A percentile compares a stretch with the other conserved stretches of the same genome.
Conservation (phyloP, 92 coral and sea anemone species). For the Diadumene lineata region DNA sequence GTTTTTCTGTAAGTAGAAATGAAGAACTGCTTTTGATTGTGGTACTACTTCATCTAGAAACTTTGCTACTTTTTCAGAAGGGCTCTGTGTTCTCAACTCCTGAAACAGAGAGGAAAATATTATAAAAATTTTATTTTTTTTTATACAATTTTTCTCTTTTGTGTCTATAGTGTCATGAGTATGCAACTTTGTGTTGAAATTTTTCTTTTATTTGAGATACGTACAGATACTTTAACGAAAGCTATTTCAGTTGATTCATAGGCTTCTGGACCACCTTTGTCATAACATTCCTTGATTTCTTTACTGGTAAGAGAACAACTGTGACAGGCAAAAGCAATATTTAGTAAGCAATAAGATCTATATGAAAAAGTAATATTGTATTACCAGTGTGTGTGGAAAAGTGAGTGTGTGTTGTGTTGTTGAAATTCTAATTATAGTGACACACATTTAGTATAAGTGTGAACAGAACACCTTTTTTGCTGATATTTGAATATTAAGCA, state of each 20-base stretch:
- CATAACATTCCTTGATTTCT: slow-evolving; percentile 65
- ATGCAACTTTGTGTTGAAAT: too few species aligned
- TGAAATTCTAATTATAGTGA: too few species aligned
- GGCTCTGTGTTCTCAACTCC: slow-evolving; percentile 49
- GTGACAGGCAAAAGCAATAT: not conserved
- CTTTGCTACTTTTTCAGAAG: slow-evolving; percentile 48
- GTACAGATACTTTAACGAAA: slow-evolving; percentile 64
- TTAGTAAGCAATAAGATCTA: not conserved
- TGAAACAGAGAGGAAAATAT: not conserved
- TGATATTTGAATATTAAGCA: too few species aligned
- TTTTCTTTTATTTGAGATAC: not conserved
- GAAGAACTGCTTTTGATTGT: slow-evolving; percentile 60
- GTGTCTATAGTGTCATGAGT: too few species aligned
- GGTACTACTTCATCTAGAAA: slow-evolving; percentile 57
- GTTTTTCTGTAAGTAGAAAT: slow-evolving; percentile 42
- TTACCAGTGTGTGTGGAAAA: too few species aligned
- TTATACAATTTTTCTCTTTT: too few species aligned
- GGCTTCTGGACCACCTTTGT: slow-evolving; percentile 90
- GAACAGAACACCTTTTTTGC: too few species aligned
- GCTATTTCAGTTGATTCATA: slow-evolving; percentile 85
- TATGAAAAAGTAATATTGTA: too few species aligned
- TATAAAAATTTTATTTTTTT: not conserved
- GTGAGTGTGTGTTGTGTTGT: too few species aligned
- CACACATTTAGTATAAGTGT: too few species aligned
- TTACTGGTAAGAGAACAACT: slow-evolving; percentile 78